phyloP scores from a whole-genome alignment of 1,140 invertebrate genomes.

The Rhyacophila brunnea region DNA sequence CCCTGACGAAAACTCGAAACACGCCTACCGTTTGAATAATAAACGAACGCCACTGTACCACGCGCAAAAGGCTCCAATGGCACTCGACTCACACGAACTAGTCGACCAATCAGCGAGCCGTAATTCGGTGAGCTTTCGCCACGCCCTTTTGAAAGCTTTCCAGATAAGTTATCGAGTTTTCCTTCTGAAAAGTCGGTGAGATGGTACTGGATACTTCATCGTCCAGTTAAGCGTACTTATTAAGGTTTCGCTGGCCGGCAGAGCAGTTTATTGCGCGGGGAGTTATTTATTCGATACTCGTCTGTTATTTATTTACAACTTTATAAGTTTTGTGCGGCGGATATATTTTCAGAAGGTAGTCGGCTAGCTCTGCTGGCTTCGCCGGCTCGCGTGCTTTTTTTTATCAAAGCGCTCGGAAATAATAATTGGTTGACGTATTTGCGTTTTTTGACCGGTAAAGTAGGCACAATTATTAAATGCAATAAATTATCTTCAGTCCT shows the following conservation, averaged over 20 bases:
- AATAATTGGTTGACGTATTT: not conserved
- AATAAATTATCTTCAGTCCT: no score
- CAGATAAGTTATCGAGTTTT: not conserved
- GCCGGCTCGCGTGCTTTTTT: not conserved
- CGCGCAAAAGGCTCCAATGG: slow-evolving; percentile 28
- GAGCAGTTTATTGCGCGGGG: slow-evolving; percentile 27
- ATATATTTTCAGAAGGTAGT: slow-evolving; percentile 5
- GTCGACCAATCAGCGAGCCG: not conserved
- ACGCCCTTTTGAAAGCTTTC: not conserved
- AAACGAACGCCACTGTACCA: not conserved
- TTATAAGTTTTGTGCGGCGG: slow-evolving; percentile 21
- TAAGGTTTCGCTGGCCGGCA: slow-evolving; percentile 16
- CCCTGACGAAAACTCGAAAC: not conserved
- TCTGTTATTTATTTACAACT: slow-evolving; percentile 33
- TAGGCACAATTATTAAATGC: no score
- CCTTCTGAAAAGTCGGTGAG: slow-evolving; percentile 1
- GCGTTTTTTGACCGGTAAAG: no score
- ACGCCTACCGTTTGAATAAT: not conserved
- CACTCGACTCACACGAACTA: slow-evolving; percentile 22
- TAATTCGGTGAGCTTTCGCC: no score
- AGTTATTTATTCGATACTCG: slow-evolving; percentile 30
- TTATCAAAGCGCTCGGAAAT: not conserved
- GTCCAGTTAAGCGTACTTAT: slow-evolving; percentile 4
- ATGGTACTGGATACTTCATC: slow-evolving; percentile 6
- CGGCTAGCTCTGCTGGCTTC: not conserved